Percentiles rank a stretch among this genome's conserved stretches.
These are phyloP conservation scores for Gnatocerus cornutus DNA, from an alignment of 2,888 invertebrate genomes.

Conservation along the genomic window DNA sequence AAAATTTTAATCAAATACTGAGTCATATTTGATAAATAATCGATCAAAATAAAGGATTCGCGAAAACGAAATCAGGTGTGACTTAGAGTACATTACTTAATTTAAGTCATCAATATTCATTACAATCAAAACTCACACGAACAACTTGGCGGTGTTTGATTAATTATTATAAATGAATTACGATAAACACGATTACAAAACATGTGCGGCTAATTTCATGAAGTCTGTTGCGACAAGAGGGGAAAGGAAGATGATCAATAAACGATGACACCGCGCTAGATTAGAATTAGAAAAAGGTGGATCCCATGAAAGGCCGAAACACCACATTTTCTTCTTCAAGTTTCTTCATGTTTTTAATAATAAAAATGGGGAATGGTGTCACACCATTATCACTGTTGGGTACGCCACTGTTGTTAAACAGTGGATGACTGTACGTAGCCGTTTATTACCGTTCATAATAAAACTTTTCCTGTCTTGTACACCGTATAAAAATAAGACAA, in stretches of 20 bases:
- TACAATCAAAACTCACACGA: conserved; percentile 6
- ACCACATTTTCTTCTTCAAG: not conserved
- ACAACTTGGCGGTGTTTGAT: conserved; percentile 7
- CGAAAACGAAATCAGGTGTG: conserved; percentile 26
- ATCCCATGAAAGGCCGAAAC: not conserved
- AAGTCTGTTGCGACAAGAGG: conserved; percentile 11
- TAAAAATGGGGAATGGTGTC: too few species aligned
- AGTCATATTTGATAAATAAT: conserved; percentile 11
- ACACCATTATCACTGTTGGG: not conserved
- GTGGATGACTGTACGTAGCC: conserved; percentile 36
- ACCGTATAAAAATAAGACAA: conserved; percentile 21
- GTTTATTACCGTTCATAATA: conserved; percentile 32
- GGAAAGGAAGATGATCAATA: conserved; percentile 11
- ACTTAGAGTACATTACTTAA: conserved; percentile 23
- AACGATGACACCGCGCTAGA: conserved; percentile 2
- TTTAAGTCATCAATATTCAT: conserved; percentile 24
- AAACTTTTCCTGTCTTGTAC: conserved; percentile 31
- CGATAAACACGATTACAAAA: conserved; percentile 10
- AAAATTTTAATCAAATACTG: conserved; percentile 12
- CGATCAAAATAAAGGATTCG: conserved; percentile 8
- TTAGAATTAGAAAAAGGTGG: conserved; percentile 1
- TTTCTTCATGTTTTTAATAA: too few species aligned
- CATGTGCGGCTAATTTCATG: conserved; percentile 23
- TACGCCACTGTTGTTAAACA: conserved; percentile 35
- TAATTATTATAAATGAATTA: conserved; percentile 32